Evolutionary conservation across 1,140 invertebrate species (phyloP), one percentile per base, ranked within the genome.

Genomic region (Dinoponera quadriceps): DNA sequence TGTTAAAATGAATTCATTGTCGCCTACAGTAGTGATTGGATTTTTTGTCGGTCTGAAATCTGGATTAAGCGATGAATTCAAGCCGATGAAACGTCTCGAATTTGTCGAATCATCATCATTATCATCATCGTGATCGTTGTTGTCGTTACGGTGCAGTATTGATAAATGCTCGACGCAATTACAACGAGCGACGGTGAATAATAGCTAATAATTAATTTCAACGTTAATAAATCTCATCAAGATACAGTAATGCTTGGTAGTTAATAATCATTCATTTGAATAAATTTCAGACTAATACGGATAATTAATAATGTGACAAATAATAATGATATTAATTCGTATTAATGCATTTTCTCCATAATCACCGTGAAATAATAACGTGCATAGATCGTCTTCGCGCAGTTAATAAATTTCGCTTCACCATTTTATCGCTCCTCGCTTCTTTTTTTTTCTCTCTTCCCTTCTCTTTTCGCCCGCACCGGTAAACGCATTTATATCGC

Each of bases 401-500:
- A 33, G 20, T 44, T 44, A 9, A 44, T 44, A 44, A 60, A 68
- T 78, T 78, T 33, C 29, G 18, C 27, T 81, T 72, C 54, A 33
- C 77, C 16, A 81, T 72, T 81, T 72, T 81, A 48, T 60, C 59
- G 48, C 44, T n/a, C n/a, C 48, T 60, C 33, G 20, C 22, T 71
- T 60, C 49, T 57, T 69, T 71, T 59, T 22, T 18, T 59, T 18
- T 25, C 16, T 59, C 25, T 59, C 55, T n/a, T 18, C 55, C 55
- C 25, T 18, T 59, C 25, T 44, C 38, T 9, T 9, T 9, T 9
- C 3, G 14, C 18, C 13, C 29, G 33, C 29, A 29, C 33, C n/a
- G 48, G 74, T 44, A 77, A 77, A 54, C 33, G 65, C 75, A 80
- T 71, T 80, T 80, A 59, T 78, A 78, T 78, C 63, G 63, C 75